Evolutionary conservation across 2,888 invertebrate species (phyloP), one percentile per base, ranked within the genome.

Genomic region (Apoderus coryli): DNA sequence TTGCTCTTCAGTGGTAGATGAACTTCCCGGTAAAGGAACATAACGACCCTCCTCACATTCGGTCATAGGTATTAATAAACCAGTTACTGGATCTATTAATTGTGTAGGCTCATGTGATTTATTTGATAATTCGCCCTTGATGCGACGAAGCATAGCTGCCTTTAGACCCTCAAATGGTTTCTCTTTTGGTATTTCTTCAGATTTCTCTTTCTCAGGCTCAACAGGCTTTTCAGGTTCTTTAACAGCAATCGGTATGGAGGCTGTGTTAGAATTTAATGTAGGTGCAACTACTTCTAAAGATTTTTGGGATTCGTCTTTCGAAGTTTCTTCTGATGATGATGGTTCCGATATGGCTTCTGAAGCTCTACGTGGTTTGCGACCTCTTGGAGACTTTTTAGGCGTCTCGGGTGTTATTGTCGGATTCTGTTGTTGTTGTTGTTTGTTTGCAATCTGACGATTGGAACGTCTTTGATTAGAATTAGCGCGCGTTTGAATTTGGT

Each of bases 51-150:
- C 78, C 47, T 76, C 77, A 27, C 71, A 72, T 43, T 76, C 75
- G 45, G 71, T 62, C 67, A 75, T 70, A 0, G 74, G 72, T 33
- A 71, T 74, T 16, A 80, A 57, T 42, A 76, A 59, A 2, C 79
- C 79, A 1, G 78, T 79, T 1, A 77, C 76, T 1, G 79, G 77
- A 56, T 80, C 80, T 24, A 79, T 76, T 10, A 78, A 51, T 3
- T 71, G 71, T 46, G 68, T 67, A 1, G 76, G 72, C 45, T 76
- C 75, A 6, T 62, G 58, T 25, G 47, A 46, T n/a, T 26, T n/a
- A 22, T 16, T 34, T 4, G 29, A 15, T 40, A 50, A 35, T 32
- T 59, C 59, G 11, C 53, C 55, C 39, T 59, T 59, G 23, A 58
- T 47, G 15, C 59, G 46, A 13, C 59, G 46, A 19, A 60, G 40